A percentile compares a stretch with the other conserved stretches of the same genome.
These are phyloP conservation scores for Varecia variegata DNA, from an alignment of 2,797 vertebrate genomes.

Conservation along the genomic window DNA sequence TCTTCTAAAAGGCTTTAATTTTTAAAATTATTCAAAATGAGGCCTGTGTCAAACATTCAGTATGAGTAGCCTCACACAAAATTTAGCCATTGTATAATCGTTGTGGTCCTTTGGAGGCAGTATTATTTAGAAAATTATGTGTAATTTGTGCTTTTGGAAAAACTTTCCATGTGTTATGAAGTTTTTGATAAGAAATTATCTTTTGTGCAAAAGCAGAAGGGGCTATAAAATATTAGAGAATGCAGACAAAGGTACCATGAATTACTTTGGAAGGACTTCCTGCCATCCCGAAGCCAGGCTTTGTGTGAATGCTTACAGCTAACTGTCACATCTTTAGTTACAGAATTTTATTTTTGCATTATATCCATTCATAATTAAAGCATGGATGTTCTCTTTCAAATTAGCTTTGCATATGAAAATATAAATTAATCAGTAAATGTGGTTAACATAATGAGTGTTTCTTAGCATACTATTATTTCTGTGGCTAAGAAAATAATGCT, in stretches of 20 bases:
- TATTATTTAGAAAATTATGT: not conserved
- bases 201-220: constrained; percentile 15
- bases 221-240: not conserved
- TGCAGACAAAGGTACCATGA: not conserved
- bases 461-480: no score
- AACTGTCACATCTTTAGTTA: not conserved
- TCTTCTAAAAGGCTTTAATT: not conserved
- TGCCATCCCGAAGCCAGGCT: not conserved
- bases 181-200: constrained; percentile 3
- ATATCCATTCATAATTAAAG: not conserved
- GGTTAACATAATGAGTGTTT: no score
- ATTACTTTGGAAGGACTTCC: not conserved
- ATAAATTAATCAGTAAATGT: no score
- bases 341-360: not conserved
- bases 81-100: not conserved
- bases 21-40: constrained; percentile 44
- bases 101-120: not conserved
- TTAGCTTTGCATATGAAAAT: no score
- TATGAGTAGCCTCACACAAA: not conserved
- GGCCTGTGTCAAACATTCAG: not conserved
- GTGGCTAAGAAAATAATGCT: no score
- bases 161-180: not conserved
- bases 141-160: not conserved
- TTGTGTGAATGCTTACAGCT: not conserved
- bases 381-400: not conserved